Evolutionary conservation across 2,797 vertebrate genomes (phyloP), one percentile per base, ranked within the genome.

Genomic region (Sus cebifrons): DNA sequence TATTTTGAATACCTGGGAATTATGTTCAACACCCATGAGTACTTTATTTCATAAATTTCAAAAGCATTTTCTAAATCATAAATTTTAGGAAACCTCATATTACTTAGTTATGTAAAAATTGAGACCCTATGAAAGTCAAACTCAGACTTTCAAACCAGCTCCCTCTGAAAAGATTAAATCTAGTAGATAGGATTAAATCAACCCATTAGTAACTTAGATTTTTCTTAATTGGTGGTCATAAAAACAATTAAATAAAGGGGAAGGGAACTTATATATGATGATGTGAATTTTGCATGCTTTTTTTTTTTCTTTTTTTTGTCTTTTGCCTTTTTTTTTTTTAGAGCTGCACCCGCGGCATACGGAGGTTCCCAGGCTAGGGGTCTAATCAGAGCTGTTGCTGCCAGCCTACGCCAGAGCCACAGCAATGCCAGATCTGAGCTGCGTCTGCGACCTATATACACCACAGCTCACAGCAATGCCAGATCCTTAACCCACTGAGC

Each of bases 1-100:
- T 27, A 87, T 79, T 96, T 87, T 49, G 15, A 85, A 89, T 77
- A 95, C 9, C 58, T 73, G 6, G 21, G 49, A 91, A 71, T 29
- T 9, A 5, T 77, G 18, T 36, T 89, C 20, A 75, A 88, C 15
- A 75, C 2, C 4, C 3, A 29, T 65, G 73, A 32, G 7, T 65
- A 65, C 10, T 95, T 75, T 52, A 10, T 70, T 81, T 58, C 25
- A 14, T 82, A 81, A 93, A 82, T 25, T 11, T 89, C 64, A 64
- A 77, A 75, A 56, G 7, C 8, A 74, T 3, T 83, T 62, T 40
- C 20, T 68, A 68, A 94, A 36, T n/a, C 4, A 40, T 40, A 44
- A 60, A 68, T 85, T 91, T 56, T 49, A 95, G 23, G 36, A 70
- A 88, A 56, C 6, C 2, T 92, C 9, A 77, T 32, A 7, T 10